Base-by-base conservation (phyloP, 2,797 vertebrate genomes). In the Danio choprae region DNA sequence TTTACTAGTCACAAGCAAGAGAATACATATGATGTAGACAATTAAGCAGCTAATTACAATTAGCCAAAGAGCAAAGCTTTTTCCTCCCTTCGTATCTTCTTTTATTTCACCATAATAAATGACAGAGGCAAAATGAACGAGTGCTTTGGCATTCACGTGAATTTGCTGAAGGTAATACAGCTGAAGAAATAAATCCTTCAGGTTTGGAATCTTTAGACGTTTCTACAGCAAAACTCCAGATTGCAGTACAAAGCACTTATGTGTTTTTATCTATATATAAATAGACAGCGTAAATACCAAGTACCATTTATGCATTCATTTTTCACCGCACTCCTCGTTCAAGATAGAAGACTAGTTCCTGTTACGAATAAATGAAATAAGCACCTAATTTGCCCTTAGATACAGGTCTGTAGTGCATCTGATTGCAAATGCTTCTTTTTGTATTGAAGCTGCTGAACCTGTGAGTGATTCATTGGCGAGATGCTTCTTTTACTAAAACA, bases 1-100 rank as follows among this genome's bases (percentile, higher is more conserved):
- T 88, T 87, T 87, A 87, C 79, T 83, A 69, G 85, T 87, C 74
- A 65, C 73, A 68, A 83, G 83, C 85, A 83, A 81, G 81, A 86
- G 68, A 77, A 71, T 40, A 65, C 58, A 82, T 65, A 74, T 36
- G 55, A 84, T 83, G 62, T 51, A 48, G 86, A 87, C 84, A 85
- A 87, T 90, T 90, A 89, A 81, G 68, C 75, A 77, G 81, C 81
- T 89, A 92, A 89, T 93, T 87, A 86, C 56, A 71, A 68, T 77
- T 83, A 71, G 41, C 75, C 80, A 83, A 85, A 86, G 78, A 81
- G 88, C 84, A 64, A 83, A 83, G 70, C 81, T 55, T 79, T 69
- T 46, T 74, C 46, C 64, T 55, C 71, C 40, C 20, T 41, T 73
- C 69, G 71, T 62, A 68, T 78, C 36, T 41, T 64, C 56, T 71